Base-by-base conservation (phyloP, 2,113 vertebrate genomes). In the Dicrurus megarhynchus region DNA sequence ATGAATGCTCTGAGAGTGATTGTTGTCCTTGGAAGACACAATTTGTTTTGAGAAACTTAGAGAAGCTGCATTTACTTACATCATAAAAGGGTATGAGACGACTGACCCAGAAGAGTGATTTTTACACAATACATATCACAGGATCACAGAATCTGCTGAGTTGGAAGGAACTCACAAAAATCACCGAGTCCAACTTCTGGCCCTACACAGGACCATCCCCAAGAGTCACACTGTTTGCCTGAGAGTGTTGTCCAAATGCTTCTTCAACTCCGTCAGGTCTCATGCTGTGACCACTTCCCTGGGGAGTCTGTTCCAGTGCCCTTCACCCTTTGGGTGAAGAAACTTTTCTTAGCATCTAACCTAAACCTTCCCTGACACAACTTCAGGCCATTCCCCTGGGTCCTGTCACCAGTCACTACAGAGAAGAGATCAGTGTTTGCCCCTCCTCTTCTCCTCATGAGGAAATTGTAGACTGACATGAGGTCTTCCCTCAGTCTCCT, bases 171-270 rank as follows among this genome's bases (percentile, higher is more conserved):
- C 5, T 3, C 35, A 35, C 35, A 85, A 50, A 42, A 42, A 59
- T 26, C 9, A 32, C 11, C 0, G 1, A 57, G 32, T 50, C 26
- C 20, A 35, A 0, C 13, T 41, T 10, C 11, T 35, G 50, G 16
- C 35, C 20, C 30, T 9, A 13, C 20, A n/a, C 42, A 35, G 19
- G 1, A 35, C 20, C 42, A 23, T 28, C 9, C 7, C 30, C 20
- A 57, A 56, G 82, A 47, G 5, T 8, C 19, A 7, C 16, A n/a
- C 16, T 27, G 9, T n/a, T 18, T 28, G 13, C 19, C 42, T 30
- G 13, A 4, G 24, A 21, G 32, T 5, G 5, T 42, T 67, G 20
- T 32, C 16, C 52, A 35, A 85, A 35, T 19, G 11, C 7, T 49
- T 24, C 17, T 39, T 26, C 21, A 76, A 9, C 17, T 57, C 61